A percentile compares a stretch with the other conserved stretches of the same genome.
These are phyloP conservation scores for Cyclargus thomasi DNA, from an alignment of 1,140 invertebrate genomes.

Conservation along the genomic window DNA sequence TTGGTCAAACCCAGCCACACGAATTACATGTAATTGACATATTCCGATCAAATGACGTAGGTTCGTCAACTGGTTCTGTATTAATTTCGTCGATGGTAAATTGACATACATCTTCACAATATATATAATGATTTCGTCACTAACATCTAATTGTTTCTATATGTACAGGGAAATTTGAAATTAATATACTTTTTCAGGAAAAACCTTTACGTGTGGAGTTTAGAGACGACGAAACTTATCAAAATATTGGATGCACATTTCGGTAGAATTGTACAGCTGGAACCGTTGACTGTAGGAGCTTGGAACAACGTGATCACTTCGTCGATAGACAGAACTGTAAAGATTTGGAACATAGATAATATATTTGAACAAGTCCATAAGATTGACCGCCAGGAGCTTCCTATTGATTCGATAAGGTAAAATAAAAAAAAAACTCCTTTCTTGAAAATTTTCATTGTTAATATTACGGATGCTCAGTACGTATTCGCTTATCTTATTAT, in stretches of 20 bases:
- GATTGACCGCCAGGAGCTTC: conserved; percentile 95
- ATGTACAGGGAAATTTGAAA: background rate
- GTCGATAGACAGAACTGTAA: conserved; percentile 97
- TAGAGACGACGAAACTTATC: conserved; percentile 85
- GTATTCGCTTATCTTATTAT: no score
- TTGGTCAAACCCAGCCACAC: no score
- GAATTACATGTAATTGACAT: no score
- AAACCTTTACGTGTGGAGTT: conserved; percentile 95
- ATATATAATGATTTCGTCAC: no score
- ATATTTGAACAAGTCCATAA: conserved; percentile 98
- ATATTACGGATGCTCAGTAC: no score
- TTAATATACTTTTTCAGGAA: conserved; percentile 79
- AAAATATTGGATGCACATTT: conserved; percentile 98
- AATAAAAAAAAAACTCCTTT: no score
- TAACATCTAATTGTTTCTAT: background rate
- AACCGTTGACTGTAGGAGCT: conserved; percentile 87
- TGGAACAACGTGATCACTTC: conserved; percentile 98
- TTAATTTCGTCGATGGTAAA: no score
- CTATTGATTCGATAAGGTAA: conserved; percentile 93
- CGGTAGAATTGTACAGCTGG: conserved; percentile 94
- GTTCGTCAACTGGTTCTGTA: no score
- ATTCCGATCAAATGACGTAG: no score
- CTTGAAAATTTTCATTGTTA: no score
- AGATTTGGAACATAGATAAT: conserved; percentile 99
- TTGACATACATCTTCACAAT: no score